Conservation (phyloP, 2,113 vertebrate genomes). For the Pavo muticus region DNA sequence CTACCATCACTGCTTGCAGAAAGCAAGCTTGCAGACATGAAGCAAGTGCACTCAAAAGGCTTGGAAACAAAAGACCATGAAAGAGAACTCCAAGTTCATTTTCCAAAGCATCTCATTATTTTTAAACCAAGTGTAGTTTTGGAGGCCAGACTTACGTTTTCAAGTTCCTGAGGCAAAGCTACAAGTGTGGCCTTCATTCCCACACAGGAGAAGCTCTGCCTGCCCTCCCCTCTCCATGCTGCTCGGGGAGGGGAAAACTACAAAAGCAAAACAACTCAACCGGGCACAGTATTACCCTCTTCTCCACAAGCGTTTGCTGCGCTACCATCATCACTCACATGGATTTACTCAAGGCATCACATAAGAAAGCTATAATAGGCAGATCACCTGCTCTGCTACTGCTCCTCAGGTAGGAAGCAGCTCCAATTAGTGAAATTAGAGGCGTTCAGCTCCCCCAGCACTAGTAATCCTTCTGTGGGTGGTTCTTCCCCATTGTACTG, state of each 20-base stretch:
- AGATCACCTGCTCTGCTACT: not conserved
- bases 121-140: conserved; percentile 51
- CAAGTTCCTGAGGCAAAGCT: conserved; percentile 62
- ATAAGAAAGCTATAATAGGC: not conserved
- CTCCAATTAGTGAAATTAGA: not conserved
- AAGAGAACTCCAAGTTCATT: conserved; percentile 61
- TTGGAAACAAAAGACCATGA: conserved; percentile 55
- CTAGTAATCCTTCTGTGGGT: not conserved
- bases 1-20: conserved; percentile 24
- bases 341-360: not conserved
- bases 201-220: conserved; percentile 44
- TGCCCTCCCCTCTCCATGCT: not conserved
- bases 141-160: conserved; percentile 56
- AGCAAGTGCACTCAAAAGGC: conserved; percentile 52
- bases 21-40: conserved; percentile 39
- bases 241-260: not conserved
- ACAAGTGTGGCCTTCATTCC: conserved; percentile 55
- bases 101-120: conserved; percentile 68
- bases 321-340: not conserved
- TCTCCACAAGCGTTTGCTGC: not conserved
- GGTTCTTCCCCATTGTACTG: not conserved
- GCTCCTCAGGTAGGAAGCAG: not conserved
- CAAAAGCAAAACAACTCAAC: not conserved
- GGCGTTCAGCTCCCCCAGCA: not conserved
- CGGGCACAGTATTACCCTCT: not conserved